Evolutionary conservation across 1,140 invertebrate genomes (phyloP), one percentile per base, ranked within the genome.

Genomic region (Meloidogyne exigua): DNA sequence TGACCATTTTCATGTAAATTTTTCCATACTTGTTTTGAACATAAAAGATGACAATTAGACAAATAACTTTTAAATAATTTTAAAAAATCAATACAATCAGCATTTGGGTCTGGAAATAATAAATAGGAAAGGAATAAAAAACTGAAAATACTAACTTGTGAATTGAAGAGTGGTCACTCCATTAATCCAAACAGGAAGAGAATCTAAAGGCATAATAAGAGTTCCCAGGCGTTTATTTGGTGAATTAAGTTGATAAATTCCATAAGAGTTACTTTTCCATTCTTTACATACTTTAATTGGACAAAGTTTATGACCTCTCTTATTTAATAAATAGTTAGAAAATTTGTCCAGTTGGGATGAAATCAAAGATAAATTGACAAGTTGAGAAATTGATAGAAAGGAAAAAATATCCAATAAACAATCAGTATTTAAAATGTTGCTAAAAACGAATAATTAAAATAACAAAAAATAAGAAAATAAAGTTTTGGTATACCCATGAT

Each of bases 1-100:
- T 44, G 36, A 26, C 36, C 69, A 44, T 26, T 57, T 57, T 44
- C 25, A n/a, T 71, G 36, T 62, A 71, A 42, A 57, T 71, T 71
- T 2, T 44, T 25, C 69, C 69, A 71, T 9, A 71, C 5, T 18
- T 3, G n/a, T 62, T 57, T 18, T 1, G 26, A 15, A 21, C 44
- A 49, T 28, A 28, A 57, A 13, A 71, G 36, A 42, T 62, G 62
- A n/a, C 69, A 71, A 18, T 71, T 71, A 57, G 1, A 21, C 15
- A 44, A 71, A 71, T 62, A 71, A 57, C 49, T 26, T 44, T 62
- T 26, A 71, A 71, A 71, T 71, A 25, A 44, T 10, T 28, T n/a
- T 25, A 26, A 23, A 32, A 71, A 71, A 28, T 25, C 23, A 71
- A 44, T 57, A 28, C 69, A 71, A 44, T 25, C 23, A 44, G 7